Conservation (phyloP, 2,888 invertebrate genomes). For the Ophion ventricosus region DNA sequence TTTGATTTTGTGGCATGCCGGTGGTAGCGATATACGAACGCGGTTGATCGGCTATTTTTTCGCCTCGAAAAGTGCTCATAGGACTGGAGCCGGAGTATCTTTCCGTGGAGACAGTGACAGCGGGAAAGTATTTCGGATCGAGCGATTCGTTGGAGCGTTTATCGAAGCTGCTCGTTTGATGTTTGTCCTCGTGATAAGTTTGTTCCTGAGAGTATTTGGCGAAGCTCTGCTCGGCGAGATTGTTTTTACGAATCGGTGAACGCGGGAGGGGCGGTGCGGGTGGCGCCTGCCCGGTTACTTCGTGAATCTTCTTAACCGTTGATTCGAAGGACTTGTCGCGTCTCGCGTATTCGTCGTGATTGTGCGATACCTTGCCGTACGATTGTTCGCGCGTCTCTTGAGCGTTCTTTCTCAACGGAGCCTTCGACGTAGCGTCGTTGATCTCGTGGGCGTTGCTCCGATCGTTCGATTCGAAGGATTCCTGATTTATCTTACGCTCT, state of each 20-base stretch:
- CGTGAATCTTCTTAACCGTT: constrained; percentile 35
- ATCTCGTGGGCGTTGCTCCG: constrained; percentile 34
- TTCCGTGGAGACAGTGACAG: constrained; percentile 63
- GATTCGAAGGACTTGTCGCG: constrained; percentile 65
- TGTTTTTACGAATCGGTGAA: constrained; percentile 53
- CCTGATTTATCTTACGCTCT: constrained; percentile 77
- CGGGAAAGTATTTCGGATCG: constrained; percentile 65
- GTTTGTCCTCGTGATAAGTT: constrained; percentile 37
- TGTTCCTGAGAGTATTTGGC: constrained; percentile 54
- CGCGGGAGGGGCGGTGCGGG: constrained; percentile 56
- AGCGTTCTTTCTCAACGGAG: constrained; percentile 66
- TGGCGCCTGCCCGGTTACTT: constrained; percentile 32
- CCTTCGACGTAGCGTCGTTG: constrained; percentile 63
- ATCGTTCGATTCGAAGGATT: constrained; percentile 64
- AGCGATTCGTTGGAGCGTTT: constrained; percentile 66
- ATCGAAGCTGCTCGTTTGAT: constrained; percentile 46
- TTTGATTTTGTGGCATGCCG: constrained; percentile 72
- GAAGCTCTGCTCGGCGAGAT: constrained; percentile 40
- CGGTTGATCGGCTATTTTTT: constrained; percentile 64
- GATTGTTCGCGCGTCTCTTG: constrained; percentile 68
- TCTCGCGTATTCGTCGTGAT: constrained; percentile 65
- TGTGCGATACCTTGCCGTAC: constrained; percentile 66
- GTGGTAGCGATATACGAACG: constrained; percentile 59
- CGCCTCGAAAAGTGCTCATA: constrained; percentile 77
- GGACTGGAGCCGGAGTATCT: constrained; percentile 70